These are phyloP conservation scores for Rapana venosa DNA, from an alignment of 2,888 invertebrate species.

Conservation along the genomic window DNA sequence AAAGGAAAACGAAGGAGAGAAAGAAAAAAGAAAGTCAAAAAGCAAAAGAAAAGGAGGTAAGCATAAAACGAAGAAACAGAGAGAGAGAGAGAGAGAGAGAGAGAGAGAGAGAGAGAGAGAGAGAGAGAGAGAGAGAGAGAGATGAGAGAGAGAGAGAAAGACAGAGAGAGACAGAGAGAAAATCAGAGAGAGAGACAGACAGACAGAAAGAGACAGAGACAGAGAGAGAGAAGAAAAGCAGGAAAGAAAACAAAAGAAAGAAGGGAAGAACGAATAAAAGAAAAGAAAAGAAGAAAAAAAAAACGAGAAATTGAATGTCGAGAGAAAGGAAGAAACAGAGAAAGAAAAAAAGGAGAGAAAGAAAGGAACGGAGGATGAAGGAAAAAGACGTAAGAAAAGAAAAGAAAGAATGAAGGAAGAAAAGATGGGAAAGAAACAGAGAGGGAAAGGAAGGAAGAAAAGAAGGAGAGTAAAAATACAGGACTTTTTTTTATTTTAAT, in stretches of 20 bases:
- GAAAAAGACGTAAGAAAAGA: background rate
- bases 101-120: background rate
- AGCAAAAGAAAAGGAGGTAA: too few relatives aligned
- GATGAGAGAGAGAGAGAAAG: background rate
- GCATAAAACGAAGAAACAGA: too few relatives aligned
- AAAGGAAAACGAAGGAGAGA: too few relatives aligned
- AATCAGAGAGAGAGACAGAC: background rate
- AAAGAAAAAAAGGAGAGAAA: background rate
- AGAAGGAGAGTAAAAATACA: too few relatives aligned
- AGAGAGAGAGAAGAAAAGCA: background rate
- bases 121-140: background rate
- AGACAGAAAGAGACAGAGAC: background rate
- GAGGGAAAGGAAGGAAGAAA: too few relatives aligned
- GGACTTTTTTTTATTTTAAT: too few relatives aligned
- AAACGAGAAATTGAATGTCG: background rate
- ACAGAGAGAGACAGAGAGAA: background rate
- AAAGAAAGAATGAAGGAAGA: background rate
- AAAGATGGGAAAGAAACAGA: too few relatives aligned
- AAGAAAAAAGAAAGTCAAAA: too few relatives aligned
- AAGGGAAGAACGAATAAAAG: too few relatives aligned
- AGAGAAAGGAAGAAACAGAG: background rate
- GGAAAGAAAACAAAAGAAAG: background rate
- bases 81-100: slow-evolving; percentile 4
- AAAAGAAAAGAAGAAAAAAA: too few relatives aligned
- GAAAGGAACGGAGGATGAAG: background rate